Percentiles rank a stretch among this genome's conserved stretches.
These are phyloP conservation scores for Mylabris phalerata DNA, from an alignment of 1,140 invertebrate genomes.

Conservation along the genomic window DNA sequence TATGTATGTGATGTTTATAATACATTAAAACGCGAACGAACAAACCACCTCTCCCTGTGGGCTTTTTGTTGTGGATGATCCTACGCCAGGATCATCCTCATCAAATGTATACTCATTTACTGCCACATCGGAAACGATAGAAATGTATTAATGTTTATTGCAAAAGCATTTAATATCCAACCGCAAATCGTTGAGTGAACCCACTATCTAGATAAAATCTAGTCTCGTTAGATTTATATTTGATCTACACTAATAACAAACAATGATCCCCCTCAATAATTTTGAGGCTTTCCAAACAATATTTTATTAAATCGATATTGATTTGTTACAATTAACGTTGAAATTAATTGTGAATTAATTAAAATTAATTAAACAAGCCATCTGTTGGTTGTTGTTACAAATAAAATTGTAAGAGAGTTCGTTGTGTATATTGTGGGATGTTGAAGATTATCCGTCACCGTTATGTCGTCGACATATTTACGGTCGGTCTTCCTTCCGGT, in stretches of 20 bases:
- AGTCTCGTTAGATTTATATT: too few relatives aligned
- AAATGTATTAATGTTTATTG: slow-evolving; percentile 12
- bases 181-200: slow-evolving; percentile 10
- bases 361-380: not conserved
- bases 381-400: slow-evolving; percentile 5
- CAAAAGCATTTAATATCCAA: slow-evolving; percentile 10
- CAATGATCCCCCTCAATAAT: too few relatives aligned
- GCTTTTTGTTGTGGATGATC: too few relatives aligned
- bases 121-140: not conserved
- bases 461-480: slow-evolving; percentile 22
- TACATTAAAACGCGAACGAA: too few relatives aligned
- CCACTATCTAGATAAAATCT: too few relatives aligned
- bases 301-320: too few relatives aligned
- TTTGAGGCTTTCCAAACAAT: too few relatives aligned
- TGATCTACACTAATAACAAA: too few relatives aligned
- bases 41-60: too few relatives aligned
- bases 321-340: too few relatives aligned
- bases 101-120: slow-evolving; percentile 17
- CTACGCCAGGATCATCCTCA: slow-evolving; percentile 7
- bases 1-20: too few relatives aligned
- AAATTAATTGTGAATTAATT: too few relatives aligned
- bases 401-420: slow-evolving; percentile 1
- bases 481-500: slow-evolving; percentile 20
- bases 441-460: slow-evolving; percentile 19
- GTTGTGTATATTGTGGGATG: slow-evolving; percentile 10